A percentile compares a stretch with the other conserved stretches of the same genome.
Evolutionary conservation across 2,113 vertebrate genomes (phyloP).

Genomic region (Microtus montanus): DNA sequence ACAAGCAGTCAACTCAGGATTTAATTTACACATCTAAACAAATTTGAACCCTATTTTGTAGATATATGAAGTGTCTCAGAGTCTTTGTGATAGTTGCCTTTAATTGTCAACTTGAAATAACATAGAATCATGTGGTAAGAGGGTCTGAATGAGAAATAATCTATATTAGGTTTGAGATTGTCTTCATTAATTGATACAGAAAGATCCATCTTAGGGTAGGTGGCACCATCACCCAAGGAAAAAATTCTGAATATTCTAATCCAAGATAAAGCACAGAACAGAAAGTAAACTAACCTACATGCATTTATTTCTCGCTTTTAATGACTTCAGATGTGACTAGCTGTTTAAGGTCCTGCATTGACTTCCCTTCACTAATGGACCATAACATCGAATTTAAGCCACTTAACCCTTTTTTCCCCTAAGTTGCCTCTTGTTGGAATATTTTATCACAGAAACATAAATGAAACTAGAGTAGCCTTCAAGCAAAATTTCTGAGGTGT

Average conservation of each 20-base stretch:
- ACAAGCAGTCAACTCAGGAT: not conserved
- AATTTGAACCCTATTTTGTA: not conserved
- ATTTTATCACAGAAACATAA: not conserved
- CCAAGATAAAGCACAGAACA: not conserved
- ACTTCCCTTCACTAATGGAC: not conserved
- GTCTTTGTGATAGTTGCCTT: not conserved
- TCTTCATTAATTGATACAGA: not conserved
- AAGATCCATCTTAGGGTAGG: too few species aligned
- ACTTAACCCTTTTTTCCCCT: not conserved
- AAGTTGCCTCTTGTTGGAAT: not conserved
- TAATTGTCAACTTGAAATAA: not conserved
- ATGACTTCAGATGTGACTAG: not conserved
- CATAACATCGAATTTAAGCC: not conserved
- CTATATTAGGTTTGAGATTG: not conserved
- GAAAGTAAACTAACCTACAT: not conserved
- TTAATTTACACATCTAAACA: not conserved
- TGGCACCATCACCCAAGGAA: not conserved
- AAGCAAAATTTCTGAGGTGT: not conserved
- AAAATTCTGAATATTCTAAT: not conserved
- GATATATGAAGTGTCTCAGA: not conserved
- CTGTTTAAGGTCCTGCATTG: not conserved
- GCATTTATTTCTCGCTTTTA: not conserved
- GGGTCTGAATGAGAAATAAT: not conserved
- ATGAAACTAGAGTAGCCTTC: not conserved
- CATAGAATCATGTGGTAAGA: not conserved